Conservation (phyloP, 1,140 invertebrate genomes). For the Sminthurides bifidus region DNA sequence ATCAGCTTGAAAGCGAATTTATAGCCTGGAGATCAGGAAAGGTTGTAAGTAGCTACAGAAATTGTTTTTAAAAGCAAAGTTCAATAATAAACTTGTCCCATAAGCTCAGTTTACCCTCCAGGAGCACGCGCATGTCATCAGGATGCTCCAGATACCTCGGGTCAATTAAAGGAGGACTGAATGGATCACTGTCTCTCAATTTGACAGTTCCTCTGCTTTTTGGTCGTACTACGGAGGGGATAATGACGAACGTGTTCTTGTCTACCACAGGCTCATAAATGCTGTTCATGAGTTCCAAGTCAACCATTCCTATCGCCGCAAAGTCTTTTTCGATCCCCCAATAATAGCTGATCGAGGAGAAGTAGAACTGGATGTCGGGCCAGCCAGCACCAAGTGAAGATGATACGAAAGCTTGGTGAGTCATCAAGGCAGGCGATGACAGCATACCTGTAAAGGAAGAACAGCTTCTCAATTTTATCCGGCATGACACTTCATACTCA, state of each 20-base stretch:
- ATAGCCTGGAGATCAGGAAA: no score
- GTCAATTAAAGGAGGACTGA: conserved; percentile 29
- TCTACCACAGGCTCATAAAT: not conserved
- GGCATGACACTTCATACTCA: no score
- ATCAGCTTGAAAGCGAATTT: no score
- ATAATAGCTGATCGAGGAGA: not conserved
- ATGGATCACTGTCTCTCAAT: conserved; percentile 26
- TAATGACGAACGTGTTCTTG: conserved; percentile 4
- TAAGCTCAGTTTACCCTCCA: conserved; percentile 9
- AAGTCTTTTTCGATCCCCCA: not conserved
- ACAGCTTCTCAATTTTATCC: not conserved
- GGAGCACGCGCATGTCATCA: conserved; percentile 24
- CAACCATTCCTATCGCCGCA: not conserved
- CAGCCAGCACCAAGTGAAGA: conserved; percentile 7
- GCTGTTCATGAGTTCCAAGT: not conserved
- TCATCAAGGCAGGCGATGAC: not conserved
- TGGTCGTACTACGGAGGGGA: conserved; percentile 23
- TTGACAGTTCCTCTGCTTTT: conserved; percentile 30
- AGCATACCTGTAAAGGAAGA: conserved; percentile 12
- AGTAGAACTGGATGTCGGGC: conserved; percentile 25
- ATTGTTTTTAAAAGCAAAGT: no score
- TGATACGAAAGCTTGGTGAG: conserved; percentile 12
- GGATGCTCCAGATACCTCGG: conserved; percentile 32
- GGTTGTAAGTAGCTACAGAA: no score
- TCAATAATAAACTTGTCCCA: no score